Percentiles rank a stretch among this genome's conserved stretches.
Conservation (phyloP, 2,797 vertebrate genomes). For the Chromis chromis region DNA sequence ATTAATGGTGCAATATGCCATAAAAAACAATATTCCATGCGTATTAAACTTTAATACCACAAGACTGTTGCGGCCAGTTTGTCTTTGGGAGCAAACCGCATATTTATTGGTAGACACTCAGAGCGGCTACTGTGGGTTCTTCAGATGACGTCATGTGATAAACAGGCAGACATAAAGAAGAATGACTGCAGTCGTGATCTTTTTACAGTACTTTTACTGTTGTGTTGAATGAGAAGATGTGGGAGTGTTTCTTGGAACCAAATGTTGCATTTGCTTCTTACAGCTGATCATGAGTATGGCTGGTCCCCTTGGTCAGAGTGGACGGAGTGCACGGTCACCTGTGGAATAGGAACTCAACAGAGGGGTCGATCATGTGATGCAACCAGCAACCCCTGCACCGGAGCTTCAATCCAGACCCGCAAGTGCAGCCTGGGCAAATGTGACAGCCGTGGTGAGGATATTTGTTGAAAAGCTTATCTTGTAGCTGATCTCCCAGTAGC, state of each 20-base stretch:
- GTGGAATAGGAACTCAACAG: conserved; percentile 96
- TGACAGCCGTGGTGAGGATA: conserved; percentile 92
- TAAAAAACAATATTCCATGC: conserved; percentile 58
- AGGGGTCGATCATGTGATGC: conserved; percentile 96
- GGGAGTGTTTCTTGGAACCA: neutral
- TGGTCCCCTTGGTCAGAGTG: conserved; percentile 99
- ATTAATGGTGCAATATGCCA: conserved; percentile 29
- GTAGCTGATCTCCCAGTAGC: conserved; percentile 15
- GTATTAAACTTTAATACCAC: conserved; percentile 67
- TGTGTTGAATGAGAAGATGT: conserved; percentile 5
- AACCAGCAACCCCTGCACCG: conserved; percentile 93
- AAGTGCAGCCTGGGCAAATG: conserved; percentile 94
- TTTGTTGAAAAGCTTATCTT: neutral
- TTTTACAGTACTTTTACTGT: conserved; percentile 29
- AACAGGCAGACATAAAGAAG: conserved; percentile 44
- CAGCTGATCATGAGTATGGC: conserved; percentile 91
- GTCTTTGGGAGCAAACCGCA: conserved; percentile 64
- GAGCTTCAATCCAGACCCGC: conserved; percentile 96
- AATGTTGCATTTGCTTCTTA: conserved; percentile 38
- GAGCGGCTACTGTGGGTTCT: conserved; percentile 67
- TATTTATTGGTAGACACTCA: conserved; percentile 69
- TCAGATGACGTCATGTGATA: conserved; percentile 73
- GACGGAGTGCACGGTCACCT: conserved; percentile 96
- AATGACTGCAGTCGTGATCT: conserved; percentile 34
- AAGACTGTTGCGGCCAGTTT: conserved; percentile 54